A percentile compares a stretch with the other conserved stretches of the same genome.
Conservation (phyloP, 2,888 invertebrate genomes). For the Zele albiditarsus region DNA sequence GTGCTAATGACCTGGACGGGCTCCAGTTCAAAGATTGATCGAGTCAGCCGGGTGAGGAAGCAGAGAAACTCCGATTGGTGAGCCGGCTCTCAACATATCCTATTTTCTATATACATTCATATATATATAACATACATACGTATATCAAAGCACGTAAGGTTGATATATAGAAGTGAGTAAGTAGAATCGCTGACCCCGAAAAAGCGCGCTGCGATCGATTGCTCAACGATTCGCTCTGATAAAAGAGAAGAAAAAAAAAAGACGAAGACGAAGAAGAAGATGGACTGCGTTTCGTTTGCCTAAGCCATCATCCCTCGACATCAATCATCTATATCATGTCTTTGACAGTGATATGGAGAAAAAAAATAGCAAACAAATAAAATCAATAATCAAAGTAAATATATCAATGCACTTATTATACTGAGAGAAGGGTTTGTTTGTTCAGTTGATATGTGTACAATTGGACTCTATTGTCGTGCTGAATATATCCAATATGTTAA, state of each 20-base stretch:
- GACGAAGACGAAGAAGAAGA: constrained; percentile 20
- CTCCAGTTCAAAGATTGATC: constrained; percentile 54
- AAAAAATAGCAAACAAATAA: background rate
- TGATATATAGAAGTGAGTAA: constrained; percentile 35
- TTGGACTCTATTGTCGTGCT: too few species aligned
- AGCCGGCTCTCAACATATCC: constrained; percentile 34
- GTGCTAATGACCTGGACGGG: constrained; percentile 55
- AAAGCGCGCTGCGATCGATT: constrained; percentile 44
- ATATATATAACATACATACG: constrained; percentile 31
- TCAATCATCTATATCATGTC: constrained; percentile 4
- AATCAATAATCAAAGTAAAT: background rate
- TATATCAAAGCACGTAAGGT: constrained; percentile 30
- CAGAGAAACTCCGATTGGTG: constrained; percentile 27
- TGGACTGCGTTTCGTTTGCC: constrained; percentile 6
- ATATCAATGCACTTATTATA: background rate
- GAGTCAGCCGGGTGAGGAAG: constrained; percentile 43
- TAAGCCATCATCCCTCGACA: background rate
- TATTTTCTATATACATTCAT: constrained; percentile 17
- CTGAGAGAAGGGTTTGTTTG: too few species aligned
- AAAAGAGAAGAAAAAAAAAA: constrained; percentile 19
- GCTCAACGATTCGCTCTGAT: constrained; percentile 27
- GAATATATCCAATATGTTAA: too few species aligned
- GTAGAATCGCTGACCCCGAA: constrained; percentile 51
- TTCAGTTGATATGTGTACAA: too few species aligned
- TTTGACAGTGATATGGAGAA: background rate